Percentiles rank a stretch among this genome's conserved stretches.
These are phyloP conservation scores for Nematolebias whitei DNA, from an alignment of 2,113 vertebrate species.

Conservation along the genomic window DNA sequence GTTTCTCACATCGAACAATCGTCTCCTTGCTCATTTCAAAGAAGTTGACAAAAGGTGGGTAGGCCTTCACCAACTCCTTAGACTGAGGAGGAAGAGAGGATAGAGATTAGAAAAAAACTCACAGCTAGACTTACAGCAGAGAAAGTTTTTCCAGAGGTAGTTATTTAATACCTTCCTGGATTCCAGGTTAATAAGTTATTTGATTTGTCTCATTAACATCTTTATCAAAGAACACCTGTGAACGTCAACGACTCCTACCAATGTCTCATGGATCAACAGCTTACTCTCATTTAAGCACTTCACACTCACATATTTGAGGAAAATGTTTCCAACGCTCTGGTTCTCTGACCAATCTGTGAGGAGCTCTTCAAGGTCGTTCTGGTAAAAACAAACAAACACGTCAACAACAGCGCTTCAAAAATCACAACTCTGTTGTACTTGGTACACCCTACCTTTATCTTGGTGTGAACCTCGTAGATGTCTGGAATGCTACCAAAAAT, in stretches of 20 bases:
- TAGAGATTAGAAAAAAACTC: not conserved
- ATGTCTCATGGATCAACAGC: not conserved
- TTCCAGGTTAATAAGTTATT: no score
- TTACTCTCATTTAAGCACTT: not conserved
- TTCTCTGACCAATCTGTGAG: constrained; percentile 94
- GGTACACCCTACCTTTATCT: constrained; percentile 86
- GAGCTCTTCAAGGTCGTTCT: constrained; percentile 93
- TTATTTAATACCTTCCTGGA: no score
- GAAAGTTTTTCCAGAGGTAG: no score
- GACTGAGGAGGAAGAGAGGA: constrained; percentile 80
- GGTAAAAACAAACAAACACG: constrained; percentile 2
- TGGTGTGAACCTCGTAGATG: constrained; percentile 94
- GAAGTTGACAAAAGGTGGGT: constrained; percentile 98
- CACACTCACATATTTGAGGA: constrained; percentile 94
- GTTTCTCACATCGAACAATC: constrained; percentile 94
- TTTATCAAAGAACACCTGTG: not conserved
- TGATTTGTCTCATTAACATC: no score
- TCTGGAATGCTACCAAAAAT: constrained; percentile 99
- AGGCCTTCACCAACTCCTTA: constrained; percentile 93
- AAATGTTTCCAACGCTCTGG: constrained; percentile 91
- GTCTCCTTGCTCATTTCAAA: constrained; percentile 99
- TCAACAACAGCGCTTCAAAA: constrained; percentile 7
- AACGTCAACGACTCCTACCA: not conserved
- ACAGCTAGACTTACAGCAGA: not conserved
- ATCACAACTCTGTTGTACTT: no score